Evolutionary conservation across 2,113 vertebrate genomes (phyloP), one percentile per base, ranked within the genome.

Genomic region (Equus quagga): DNA sequence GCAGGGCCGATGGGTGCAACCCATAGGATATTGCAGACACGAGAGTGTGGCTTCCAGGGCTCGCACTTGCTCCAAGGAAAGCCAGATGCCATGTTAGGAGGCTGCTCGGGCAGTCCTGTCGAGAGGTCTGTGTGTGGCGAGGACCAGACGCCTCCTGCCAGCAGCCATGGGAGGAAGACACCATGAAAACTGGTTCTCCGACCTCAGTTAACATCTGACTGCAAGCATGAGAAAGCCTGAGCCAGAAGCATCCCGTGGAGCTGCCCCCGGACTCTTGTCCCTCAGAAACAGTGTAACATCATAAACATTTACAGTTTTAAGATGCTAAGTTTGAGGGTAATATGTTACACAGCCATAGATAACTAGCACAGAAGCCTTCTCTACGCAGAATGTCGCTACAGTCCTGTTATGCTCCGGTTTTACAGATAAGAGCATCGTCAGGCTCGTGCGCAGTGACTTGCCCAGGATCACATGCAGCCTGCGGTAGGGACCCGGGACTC

Each of bases 331-430:
- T 65, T 26, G 1, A 23, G 56, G n/a, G 4, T 26, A 3, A 67
- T 36, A 69, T 26, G 23, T 64, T 56, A 70, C 49, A 24, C 8
- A n/a, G 62, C 62, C 9, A 1, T 1, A 28, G 58, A 0, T 11
- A 36, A 18, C 33, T n/a, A 17, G 46, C 36, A 19, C 56, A 33
- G 44, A 23, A n/a, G 69, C 7, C 24, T 79, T 51, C 41, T 31
- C 49, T 5, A 0, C 0, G 33, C 21, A 44, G 4, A 33, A 18
- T 0, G 2, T 17, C 51, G 12, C 9, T 12, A 41, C 9, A 7
- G 11, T 54, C 33, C 49, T 69, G 3, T 2, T 6, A 15, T 5
- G 51, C 3, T 62, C 72, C n/a, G 9, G 46, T 26, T 80, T 51
- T 60, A 46, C 24, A 23, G 62, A 7, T 1, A 12, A 67, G 26